Evolutionary conservation across 2,888 invertebrate species (phyloP).

Genomic region (Heliconius cydno): DNA sequence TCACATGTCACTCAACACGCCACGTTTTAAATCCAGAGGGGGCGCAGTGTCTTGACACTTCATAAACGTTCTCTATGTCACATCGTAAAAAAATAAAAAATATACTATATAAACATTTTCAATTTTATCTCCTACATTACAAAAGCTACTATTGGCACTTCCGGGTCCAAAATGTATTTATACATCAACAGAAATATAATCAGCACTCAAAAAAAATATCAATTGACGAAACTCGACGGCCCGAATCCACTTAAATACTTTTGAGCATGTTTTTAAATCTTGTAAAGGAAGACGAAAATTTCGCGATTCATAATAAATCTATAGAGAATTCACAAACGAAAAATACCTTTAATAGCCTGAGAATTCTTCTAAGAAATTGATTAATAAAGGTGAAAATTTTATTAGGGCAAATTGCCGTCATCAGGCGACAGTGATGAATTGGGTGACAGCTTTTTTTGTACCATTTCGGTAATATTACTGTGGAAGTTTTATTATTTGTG

Average conservation of each 20-base stretch:
- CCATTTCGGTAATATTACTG: constrained; percentile 25
- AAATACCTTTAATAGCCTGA: constrained; percentile 43
- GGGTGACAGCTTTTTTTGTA: constrained; percentile 46
- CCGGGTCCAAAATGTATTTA: background rate
- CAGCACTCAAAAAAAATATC: background rate
- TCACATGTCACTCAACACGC: too few species aligned
- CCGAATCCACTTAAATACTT: constrained; percentile 15
- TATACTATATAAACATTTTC: too few species aligned
- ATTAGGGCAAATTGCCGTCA: constrained; percentile 39
- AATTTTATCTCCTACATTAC: background rate
- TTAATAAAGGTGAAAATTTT: constrained; percentile 50
- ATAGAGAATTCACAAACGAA: constrained; percentile 37
- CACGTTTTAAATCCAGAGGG: too few species aligned
- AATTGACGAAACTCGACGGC: background rate
- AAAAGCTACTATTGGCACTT: background rate
- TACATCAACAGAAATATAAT: constrained; percentile 2
- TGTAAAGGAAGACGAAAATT: constrained; percentile 4
- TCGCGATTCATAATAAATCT: constrained; percentile 30
- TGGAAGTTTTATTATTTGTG: background rate
- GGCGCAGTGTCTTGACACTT: too few species aligned
- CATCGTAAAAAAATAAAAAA: too few species aligned
- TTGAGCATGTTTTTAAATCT: constrained; percentile 13
- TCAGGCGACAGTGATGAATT: constrained; percentile 21
- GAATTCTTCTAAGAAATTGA: constrained; percentile 50
- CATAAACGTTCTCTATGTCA: too few species aligned